Conservation (phyloP, 2,888 invertebrate species). For the Anoplius nigerrimus region DNA sequence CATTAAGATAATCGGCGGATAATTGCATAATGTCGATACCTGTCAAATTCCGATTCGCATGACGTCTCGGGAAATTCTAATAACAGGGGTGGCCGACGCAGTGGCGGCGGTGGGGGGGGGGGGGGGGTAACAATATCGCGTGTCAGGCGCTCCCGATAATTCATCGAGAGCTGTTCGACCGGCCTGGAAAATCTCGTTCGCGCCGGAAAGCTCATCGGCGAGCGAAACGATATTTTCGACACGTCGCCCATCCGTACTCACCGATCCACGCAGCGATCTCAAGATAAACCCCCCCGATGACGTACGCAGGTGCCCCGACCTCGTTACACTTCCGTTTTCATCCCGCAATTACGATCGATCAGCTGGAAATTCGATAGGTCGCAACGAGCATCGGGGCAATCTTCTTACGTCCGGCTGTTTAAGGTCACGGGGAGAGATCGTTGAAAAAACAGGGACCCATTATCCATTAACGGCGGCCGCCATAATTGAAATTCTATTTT, state of each 20-base stretch:
- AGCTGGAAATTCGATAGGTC: not conserved
- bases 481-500: too few species aligned
- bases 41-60: slow-evolving; percentile 10
- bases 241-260: not conserved
- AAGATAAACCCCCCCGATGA: not conserved
- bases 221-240: too few species aligned
- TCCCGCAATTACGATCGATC: slow-evolving; percentile 1
- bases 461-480: not conserved
- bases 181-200: too few species aligned
- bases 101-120: too few species aligned
- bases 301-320: not conserved
- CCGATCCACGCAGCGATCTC: not conserved
- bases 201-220: too few species aligned
- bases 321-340: slow-evolving; percentile 6
- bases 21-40: slow-evolving; percentile 13
- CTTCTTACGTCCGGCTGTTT: not conserved
- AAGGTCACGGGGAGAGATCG: not conserved
- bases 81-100: too few species aligned
- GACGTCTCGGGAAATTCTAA: slow-evolving; percentile 1
- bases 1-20: slow-evolving; percentile 10
- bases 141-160: too few species aligned
- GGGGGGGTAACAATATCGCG: not conserved
- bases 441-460: not conserved
- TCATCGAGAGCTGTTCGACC: too few species aligned
- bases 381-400: not conserved